Evolutionary conservation across 2,888 invertebrate species (phyloP), one percentile per base, ranked within the genome.

Genomic region (Chrysotoxum bicinctum): DNA sequence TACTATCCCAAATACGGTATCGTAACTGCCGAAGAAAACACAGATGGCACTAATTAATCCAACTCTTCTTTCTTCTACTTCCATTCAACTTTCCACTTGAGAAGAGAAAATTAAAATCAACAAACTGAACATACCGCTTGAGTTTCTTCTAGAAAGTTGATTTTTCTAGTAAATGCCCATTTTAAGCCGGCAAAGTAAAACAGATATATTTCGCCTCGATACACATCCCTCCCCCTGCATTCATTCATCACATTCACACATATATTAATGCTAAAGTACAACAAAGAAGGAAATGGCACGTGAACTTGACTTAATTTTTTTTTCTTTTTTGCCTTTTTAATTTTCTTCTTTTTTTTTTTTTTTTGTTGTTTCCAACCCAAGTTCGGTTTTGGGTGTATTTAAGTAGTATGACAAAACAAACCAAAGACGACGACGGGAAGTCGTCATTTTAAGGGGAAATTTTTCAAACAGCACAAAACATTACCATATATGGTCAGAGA

Each of bases 401-500:
- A 70, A 56, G 10, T 23, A 10, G 50, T 23, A 8, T 50, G 50
- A 50, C 50, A 50, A 50, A n/a, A 23, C 23, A 50, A 50, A 23
- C 50, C 23, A 26, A 32, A 14, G 30, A n/a, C 37, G 21, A n/a
- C 37, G 21, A 66, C 64, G 32, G 32, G 50, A 66, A 66, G 48
- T 66, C 21, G 69, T 73, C 73, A 73, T 81, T 62, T 40, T 45
- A 8, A 81, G 81, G 85, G 85, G 81, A 81, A 85, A 72, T 45
- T 62, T 64, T 69, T 58, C 73, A 62, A 81, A 69, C 76, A 69
- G 72, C 85, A 73, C 80, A 85, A 91, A 91, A 91, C 90, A 91
- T 91, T 90, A 90, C 91, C 91, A 91, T 91, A 91, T 91, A 91
- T 91, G 91, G 91, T 90, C 91, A 91, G 90, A 90, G 91, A 91